phyloP scores from a whole-genome alignment of 2,113 vertebrate species.

The Boulengeromyrus knoepffleri region DNA sequence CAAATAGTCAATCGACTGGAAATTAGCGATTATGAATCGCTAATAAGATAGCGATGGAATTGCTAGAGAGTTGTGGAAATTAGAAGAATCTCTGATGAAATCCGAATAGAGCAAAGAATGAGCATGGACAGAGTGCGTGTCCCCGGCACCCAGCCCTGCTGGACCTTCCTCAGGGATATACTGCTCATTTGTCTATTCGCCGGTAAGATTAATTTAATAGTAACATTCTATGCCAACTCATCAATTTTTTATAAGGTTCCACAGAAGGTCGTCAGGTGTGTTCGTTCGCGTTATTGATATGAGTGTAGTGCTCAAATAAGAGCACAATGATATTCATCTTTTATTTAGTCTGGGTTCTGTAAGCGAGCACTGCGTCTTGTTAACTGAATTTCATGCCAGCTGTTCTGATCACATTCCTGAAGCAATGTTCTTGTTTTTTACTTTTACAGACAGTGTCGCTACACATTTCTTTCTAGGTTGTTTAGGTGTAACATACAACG shows the following conservation, averaged over 20 bases:
- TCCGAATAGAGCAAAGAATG: neutral
- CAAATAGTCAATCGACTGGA: neutral
- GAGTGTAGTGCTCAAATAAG: neutral
- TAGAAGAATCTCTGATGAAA: neutral
- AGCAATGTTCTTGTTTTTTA: neutral
- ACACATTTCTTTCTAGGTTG: neutral
- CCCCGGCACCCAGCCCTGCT: conserved; percentile 22
- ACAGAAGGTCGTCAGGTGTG: neutral
- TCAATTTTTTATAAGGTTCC: neutral
- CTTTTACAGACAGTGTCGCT: neutral
- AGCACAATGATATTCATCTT: neutral
- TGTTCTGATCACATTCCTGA: neutral
- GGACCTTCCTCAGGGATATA: conserved; percentile 44
- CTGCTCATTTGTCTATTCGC: conserved; percentile 54
- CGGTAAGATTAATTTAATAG: conserved; percentile 44
- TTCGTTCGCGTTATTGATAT: neutral
- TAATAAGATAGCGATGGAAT: neutral
- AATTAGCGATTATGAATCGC: neutral
- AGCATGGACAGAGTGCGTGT: neutral
- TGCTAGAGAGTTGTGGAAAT: neutral
- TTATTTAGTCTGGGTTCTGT: neutral
- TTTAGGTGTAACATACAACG: neutral
- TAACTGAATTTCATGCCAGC: neutral
- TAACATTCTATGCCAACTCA: neutral
- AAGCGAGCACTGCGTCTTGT: neutral